These are phyloP conservation scores for Columbina picui DNA, from an alignment of 2,113 vertebrate species.

Conservation along the genomic window DNA sequence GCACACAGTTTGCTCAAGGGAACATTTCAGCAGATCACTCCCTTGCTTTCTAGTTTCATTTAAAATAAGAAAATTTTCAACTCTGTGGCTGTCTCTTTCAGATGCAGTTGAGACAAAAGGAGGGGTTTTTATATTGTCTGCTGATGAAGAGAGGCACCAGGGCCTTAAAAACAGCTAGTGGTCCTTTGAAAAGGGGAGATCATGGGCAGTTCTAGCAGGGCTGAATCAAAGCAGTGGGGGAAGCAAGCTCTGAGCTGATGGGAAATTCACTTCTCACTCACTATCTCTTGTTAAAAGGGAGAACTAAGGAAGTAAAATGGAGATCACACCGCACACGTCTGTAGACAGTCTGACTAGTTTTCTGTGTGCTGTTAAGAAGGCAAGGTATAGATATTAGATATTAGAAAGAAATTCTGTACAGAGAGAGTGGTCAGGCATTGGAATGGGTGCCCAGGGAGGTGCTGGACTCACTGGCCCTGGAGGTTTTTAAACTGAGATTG, in stretches of 20 bases:
- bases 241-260: neutral
- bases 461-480: no score
- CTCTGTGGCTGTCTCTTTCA: neutral
- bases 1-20: neutral
- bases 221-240: neutral
- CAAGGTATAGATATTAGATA: no score
- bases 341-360: neutral
- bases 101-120: neutral
- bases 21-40: slow-evolving; percentile 9
- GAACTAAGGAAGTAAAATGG: neutral
- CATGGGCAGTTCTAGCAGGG: neutral
- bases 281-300: neutral
- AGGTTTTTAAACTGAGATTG: no score
- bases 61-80: neutral
- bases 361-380: neutral
- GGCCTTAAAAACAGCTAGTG: neutral
- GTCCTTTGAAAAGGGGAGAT: neutral
- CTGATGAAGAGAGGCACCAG: neutral
- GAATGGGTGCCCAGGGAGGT: no score
- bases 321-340: neutral
- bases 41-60: neutral
- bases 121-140: neutral
- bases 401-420: no score
- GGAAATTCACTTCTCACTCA: neutral
- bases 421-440: no score